Base-by-base conservation (phyloP, 2,113 vertebrate genomes). In the Labeo rohita region DNA sequence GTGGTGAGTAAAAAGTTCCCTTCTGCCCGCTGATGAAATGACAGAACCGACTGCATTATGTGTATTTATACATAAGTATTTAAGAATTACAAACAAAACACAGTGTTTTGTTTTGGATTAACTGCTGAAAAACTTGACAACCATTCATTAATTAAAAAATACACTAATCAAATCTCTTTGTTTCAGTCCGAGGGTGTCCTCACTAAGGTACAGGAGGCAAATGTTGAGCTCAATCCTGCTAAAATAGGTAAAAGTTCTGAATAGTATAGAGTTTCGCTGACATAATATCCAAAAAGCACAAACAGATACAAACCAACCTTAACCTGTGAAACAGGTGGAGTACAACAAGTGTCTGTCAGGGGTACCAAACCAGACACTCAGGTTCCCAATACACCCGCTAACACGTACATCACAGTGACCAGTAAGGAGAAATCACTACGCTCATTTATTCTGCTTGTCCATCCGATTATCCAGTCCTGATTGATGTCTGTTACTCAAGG, bases 361-460 rank as follows among this genome's bases (percentile, higher is more conserved):
- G 84, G 43, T 21, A 28, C 52, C 0, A 61, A 87, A 70, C 87
- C 85, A 21, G 23, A 36, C 2, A 23, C 50, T 8, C 83, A 84
- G 79, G 83, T 93, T 45, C 92, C 93, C 3, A 59, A 84, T 36
- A 93, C 90, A 4, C 73, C 90, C 3, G 88, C 89, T 0, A 87
- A 93, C 23, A 92, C 92, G 4, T 91, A 90, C 63, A 83, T 95
- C 90, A 90, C 87, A 2, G 84, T 93, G 56, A 89, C 91, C 82
- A 91, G 93, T 92, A 87, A 65, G 50, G 5, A 39, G 56, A n/a
- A 43, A 80, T 43, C 75, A 2, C 18, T 70, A 10, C 2, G 0
- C 3, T 72, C 10, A 21, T 72, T 21, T 21, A 43, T 72, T 72
- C 68, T 21, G 16, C 2, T 11, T 45, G 18, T 72, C 4, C 18